These are phyloP conservation scores for Hippopotamyrus pictus DNA, from an alignment of 2,797 vertebrate genomes.

Conservation along the genomic window DNA sequence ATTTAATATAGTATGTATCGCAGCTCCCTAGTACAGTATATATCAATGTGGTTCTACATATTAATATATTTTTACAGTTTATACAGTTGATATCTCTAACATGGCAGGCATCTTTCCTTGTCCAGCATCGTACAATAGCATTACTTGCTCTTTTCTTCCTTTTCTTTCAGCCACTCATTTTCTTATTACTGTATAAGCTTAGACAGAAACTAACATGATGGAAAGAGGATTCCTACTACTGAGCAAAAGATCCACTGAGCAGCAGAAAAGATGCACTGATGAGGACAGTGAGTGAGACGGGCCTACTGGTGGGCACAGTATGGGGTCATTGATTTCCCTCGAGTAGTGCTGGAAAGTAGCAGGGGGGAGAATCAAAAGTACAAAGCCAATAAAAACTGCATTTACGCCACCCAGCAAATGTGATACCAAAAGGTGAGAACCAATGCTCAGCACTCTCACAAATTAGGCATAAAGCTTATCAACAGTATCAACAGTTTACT, in stretches of 20 bases:
- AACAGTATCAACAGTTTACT: not conserved
- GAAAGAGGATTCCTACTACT: not conserved
- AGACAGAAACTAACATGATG: not conserved
- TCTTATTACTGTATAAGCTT: not conserved
- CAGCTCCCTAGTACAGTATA: not conserved
- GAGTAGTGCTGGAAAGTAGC: not conserved
- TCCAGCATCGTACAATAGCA: not conserved
- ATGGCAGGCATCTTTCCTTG: not conserved
- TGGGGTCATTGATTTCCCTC: not conserved
- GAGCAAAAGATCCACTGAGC: not conserved
- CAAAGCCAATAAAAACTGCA: not conserved
- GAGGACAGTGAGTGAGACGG: not conserved
- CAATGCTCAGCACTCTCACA: not conserved
- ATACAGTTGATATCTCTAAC: conserved; percentile 3
- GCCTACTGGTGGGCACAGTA: not conserved
- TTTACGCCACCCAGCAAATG: not conserved
- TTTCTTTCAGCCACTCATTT: not conserved
- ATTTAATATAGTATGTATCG: conserved; percentile 8
- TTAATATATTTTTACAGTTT: not conserved
- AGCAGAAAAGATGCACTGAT: not conserved
- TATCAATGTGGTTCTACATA: not conserved
- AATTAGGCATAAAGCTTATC: not conserved
- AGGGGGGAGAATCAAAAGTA: not conserved
- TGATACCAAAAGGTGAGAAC: not conserved
- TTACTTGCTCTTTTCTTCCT: not conserved